Conservation (phyloP, 2,797 vertebrate species). For the Percopsis omiscomaycus region DNA sequence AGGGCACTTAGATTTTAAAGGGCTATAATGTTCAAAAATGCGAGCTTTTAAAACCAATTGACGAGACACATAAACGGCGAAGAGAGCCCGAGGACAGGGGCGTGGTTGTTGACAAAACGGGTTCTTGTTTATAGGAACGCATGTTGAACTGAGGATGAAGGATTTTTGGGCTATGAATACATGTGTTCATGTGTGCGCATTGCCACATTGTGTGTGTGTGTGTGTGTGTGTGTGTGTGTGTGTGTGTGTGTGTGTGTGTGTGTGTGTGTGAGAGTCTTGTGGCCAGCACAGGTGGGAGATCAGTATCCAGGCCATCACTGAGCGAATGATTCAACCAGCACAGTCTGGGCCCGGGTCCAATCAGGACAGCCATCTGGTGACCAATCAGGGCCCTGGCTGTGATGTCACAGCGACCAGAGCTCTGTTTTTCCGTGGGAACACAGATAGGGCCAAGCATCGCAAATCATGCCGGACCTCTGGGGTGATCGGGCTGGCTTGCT, state of each 20-base stretch:
- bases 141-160: conserved; percentile 55
- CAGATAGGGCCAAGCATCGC: conserved; percentile 46
- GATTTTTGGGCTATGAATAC: conserved; percentile 31
- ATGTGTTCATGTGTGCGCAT: conserved; percentile 19
- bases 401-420: conserved; percentile 69
- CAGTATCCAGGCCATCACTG: conserved; percentile 67
- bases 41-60: conserved; percentile 75
- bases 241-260: conserved; percentile 23
- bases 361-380: conserved; percentile 77
- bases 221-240: conserved; percentile 19
- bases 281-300: conserved; percentile 66
- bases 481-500: conserved; percentile 31
- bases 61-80: conserved; percentile 70
- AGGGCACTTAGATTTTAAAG: conserved; percentile 78
- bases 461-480: conserved; percentile 64
- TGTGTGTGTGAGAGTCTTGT: conserved; percentile 29
- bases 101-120: conserved; percentile 55
- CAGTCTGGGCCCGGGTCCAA: conserved; percentile 75
- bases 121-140: conserved; percentile 59
- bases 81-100: conserved; percentile 59
- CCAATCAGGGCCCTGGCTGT: conserved; percentile 75
- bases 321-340: conserved; percentile 71
- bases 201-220: conserved; percentile 16
- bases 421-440: conserved; percentile 52
- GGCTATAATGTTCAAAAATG: conserved; percentile 75